phyloP scores from a whole-genome alignment of 2,888 invertebrate genomes.

The Hipparchia semele region DNA sequence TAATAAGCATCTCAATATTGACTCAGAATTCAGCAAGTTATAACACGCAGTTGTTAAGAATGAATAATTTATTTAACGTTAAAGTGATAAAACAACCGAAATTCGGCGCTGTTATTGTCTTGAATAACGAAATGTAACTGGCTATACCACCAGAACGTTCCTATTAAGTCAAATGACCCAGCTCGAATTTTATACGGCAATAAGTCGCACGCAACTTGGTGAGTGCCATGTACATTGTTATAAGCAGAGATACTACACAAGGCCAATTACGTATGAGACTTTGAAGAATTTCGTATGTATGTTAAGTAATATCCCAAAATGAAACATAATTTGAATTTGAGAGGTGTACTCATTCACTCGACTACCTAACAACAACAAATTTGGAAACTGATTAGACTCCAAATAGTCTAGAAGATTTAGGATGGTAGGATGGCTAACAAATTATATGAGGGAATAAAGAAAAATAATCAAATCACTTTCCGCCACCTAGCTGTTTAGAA shows the following conservation, averaged over 20 bases:
- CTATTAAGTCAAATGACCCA: constrained; percentile 65
- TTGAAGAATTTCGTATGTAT: background rate
- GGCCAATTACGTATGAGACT: background rate
- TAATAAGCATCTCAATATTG: constrained; percentile 36
- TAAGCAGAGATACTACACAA: constrained; percentile 1
- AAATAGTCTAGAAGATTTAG: background rate
- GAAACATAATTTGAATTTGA: background rate
- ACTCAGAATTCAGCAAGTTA: constrained; percentile 39
- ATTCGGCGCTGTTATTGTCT: constrained; percentile 41
- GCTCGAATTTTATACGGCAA: constrained; percentile 65
- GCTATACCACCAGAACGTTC: constrained; percentile 40
- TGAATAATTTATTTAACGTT: constrained; percentile 42
- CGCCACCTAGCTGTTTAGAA: too few relatives aligned
- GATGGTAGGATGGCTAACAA: too few relatives aligned
- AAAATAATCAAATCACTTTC: too few relatives aligned
- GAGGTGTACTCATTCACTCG: background rate
- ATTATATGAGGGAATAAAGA: too few relatives aligned
- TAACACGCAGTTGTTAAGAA: constrained; percentile 36
- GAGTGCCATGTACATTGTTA: constrained; percentile 23
- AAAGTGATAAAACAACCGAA: constrained; percentile 36
- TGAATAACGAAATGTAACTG: constrained; percentile 51
- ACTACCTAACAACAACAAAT: background rate
- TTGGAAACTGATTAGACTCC: background rate
- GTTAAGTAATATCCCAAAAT: background rate
- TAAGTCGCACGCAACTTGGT: constrained; percentile 45